Conservation (phyloP, 2,113 vertebrate genomes). For the Geococcyx californianus region DNA sequence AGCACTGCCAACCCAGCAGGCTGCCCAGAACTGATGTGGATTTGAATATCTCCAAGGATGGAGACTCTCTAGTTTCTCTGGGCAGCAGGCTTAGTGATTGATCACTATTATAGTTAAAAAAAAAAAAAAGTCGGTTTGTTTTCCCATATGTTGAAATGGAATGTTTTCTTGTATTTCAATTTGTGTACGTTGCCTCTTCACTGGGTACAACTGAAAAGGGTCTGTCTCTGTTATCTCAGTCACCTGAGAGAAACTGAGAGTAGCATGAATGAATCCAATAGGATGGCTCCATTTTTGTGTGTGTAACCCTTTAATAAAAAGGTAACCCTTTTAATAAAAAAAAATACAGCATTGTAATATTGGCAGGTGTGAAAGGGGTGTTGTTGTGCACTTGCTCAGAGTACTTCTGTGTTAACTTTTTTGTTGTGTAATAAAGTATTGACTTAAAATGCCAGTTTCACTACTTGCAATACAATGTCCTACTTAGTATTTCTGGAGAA, state of each 20-base stretch:
- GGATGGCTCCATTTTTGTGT: neutral
- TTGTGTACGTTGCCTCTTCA: neutral
- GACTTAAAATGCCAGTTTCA: neutral
- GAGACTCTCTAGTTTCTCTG: neutral
- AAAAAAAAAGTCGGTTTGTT: neutral
- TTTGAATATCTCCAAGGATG: neutral
- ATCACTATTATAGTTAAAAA: neutral
- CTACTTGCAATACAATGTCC: neutral
- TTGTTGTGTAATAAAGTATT: neutral
- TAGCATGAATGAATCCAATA: neutral
- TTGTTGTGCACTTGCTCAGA: neutral
- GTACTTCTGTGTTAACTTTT: neutral
- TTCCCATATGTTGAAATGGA: neutral
- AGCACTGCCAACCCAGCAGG: neutral
- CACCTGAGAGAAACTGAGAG: neutral
- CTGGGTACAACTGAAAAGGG: neutral
- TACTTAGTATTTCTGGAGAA: neutral
- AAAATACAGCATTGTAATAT: neutral
- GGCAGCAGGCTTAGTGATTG: neutral
- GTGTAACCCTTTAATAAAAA: neutral
- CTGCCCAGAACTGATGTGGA: fast-evolving
- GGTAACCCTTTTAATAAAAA: neutral
- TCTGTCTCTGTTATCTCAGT: neutral
- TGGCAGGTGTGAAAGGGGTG: neutral
- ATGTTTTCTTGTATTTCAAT: neutral